Percentiles rank a stretch among this genome's conserved stretches.
These are phyloP conservation scores for Hylia prasina DNA, from an alignment of 2,113 vertebrate species.

Conservation along the genomic window DNA sequence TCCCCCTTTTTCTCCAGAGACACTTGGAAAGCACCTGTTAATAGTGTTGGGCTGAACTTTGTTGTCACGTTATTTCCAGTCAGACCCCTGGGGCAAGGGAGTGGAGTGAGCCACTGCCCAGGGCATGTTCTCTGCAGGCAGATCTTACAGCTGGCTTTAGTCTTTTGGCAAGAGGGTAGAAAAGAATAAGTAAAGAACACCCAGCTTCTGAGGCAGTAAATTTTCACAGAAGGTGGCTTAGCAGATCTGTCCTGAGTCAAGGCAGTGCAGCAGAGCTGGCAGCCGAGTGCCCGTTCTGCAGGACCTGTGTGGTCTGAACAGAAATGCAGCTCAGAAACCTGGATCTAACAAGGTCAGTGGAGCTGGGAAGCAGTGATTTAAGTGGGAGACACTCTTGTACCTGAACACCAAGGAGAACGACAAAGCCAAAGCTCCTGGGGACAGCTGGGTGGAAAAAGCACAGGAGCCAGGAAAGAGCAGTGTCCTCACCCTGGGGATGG, in stretches of 20 bases:
- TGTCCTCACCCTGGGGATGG: too few relatives aligned
- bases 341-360: background rate
- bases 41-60: background rate
- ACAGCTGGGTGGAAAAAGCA: background rate
- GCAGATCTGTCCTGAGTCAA: background rate
- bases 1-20: background rate
- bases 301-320: background rate
- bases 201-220: background rate
- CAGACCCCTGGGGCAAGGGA: background rate
- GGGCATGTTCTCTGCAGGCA: background rate
- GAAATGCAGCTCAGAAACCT: background rate
- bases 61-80: background rate
- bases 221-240: background rate
- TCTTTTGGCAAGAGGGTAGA: background rate
- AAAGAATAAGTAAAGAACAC: background rate
- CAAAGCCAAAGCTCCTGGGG: background rate
- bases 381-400: background rate
- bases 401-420: background rate
- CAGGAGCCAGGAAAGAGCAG: background rate
- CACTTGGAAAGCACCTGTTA: background rate
- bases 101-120: background rate
- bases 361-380: background rate
- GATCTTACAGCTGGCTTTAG: background rate
- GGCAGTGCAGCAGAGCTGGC: background rate
- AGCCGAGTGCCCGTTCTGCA: background rate